These are phyloP conservation scores for Drosophila lowei DNA, from an alignment of 1,140 invertebrate genomes.

Conservation along the genomic window DNA sequence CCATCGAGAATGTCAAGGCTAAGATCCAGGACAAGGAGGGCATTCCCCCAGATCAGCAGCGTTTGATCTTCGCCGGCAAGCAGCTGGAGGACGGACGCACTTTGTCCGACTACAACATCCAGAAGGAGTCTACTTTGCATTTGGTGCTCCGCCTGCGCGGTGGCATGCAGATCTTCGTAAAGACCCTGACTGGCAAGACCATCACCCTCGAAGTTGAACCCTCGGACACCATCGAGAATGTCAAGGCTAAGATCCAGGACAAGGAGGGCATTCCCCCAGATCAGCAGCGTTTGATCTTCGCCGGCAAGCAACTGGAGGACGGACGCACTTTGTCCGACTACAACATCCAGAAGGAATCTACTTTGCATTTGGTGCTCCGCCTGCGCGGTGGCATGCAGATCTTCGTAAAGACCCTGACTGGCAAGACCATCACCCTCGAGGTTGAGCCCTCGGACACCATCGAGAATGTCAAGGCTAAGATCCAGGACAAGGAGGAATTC, in stretches of 20 bases:
- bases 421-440: constrained; percentile 92
- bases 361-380: constrained; percentile 89
- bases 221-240: constrained; percentile 37
- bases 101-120: constrained; percentile 91
- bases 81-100: constrained; percentile 93
- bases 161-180: constrained; percentile 84
- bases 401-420: constrained; percentile 92
- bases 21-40: constrained; percentile 91
- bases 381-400: constrained; percentile 90
- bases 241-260: constrained; percentile 87
- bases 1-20: constrained; percentile 92
- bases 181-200: constrained; percentile 90
- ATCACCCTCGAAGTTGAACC: constrained; percentile 38
- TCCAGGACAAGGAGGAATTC: constrained; percentile 90
- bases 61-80: constrained; percentile 90
- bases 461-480: constrained; percentile 92
- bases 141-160: constrained; percentile 86
- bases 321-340: constrained; percentile 45
- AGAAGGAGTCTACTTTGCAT: constrained; percentile 92
- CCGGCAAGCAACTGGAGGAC: constrained; percentile 40
- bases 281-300: constrained; percentile 47
- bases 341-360: constrained; percentile 92
- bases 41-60: constrained; percentile 89
- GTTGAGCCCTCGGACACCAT: constrained; percentile 92
- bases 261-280: constrained; percentile 83